These are phyloP conservation scores for Plectrocnemia conspersa DNA, from an alignment of 1,140 invertebrate species.

Conservation along the genomic window DNA sequence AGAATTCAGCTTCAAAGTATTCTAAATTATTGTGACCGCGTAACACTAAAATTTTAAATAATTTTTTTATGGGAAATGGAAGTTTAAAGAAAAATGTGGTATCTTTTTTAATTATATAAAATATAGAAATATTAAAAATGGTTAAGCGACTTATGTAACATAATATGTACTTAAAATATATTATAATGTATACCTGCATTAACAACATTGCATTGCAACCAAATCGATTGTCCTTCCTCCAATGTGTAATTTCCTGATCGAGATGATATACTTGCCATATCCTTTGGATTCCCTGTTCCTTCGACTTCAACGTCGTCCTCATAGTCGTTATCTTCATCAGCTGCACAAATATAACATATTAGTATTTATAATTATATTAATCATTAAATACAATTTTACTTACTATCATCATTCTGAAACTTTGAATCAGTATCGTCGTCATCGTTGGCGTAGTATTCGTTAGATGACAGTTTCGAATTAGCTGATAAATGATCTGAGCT, in stretches of 20 bases:
- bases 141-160: not conserved
- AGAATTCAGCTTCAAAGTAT: not conserved
- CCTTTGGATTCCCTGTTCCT: not conserved
- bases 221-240: conserved; percentile 37
- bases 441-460: too few species aligned
- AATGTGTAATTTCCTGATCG: conserved; percentile 30
- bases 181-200: conserved; percentile 39
- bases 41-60: not conserved
- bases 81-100: not conserved
- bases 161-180: not conserved
- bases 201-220: conserved; percentile 40
- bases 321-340: conserved; percentile 2
- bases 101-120: not conserved
- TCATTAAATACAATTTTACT: too few species aligned
- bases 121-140: not conserved
- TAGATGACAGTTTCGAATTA: too few species aligned
- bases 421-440: too few species aligned
- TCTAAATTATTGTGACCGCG: not conserved
- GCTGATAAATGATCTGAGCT: too few species aligned
- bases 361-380: too few species aligned
- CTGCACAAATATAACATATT: too few species aligned
- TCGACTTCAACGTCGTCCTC: conserved; percentile 5
- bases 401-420: too few species aligned
- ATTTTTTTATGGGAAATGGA: conserved; percentile 6
- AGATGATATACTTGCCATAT: not conserved